A percentile compares a stretch with the other conserved stretches of the same genome.
Evolutionary conservation across 1,140 invertebrate genomes (phyloP).

Genomic region (Carcinoscorpius rotundicauda): DNA sequence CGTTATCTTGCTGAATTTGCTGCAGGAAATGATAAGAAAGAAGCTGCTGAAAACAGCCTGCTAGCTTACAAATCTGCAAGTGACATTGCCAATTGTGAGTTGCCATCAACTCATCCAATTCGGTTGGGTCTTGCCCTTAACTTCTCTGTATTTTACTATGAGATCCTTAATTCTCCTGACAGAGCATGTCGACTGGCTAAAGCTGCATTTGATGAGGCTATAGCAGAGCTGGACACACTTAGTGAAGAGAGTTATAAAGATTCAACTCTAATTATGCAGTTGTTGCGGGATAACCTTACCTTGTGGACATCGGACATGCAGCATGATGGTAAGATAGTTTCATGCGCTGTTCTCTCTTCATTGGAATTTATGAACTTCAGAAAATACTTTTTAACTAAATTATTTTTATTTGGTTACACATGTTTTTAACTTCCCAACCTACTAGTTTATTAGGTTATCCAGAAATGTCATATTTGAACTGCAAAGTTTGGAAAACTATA

Average conservation of each 20-base stretch:
- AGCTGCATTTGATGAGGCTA: slow-evolving; percentile 94
- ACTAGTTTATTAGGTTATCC: too few relatives aligned
- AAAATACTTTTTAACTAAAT: too few relatives aligned
- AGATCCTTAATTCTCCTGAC: slow-evolving; percentile 95
- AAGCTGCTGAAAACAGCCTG: slow-evolving; percentile 87
- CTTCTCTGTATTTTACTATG: slow-evolving; percentile 96
- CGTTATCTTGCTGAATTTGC: slow-evolving; percentile 95
- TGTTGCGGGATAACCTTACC: slow-evolving; percentile 94
- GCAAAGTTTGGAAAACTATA: too few relatives aligned
- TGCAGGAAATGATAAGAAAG: slow-evolving; percentile 85
- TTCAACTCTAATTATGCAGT: slow-evolving; percentile 97
- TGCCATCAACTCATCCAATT: slow-evolving; percentile 89
- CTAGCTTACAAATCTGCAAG: slow-evolving; percentile 94
- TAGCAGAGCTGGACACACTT: slow-evolving; percentile 90
- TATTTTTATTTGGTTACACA: too few relatives aligned
- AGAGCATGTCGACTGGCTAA: slow-evolving; percentile 90
- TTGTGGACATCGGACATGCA: slow-evolving; percentile 97
- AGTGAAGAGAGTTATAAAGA: slow-evolving; percentile 98
- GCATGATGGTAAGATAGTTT: slow-evolving; percentile 50
- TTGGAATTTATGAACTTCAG: too few relatives aligned
- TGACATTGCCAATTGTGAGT: slow-evolving; percentile 90
- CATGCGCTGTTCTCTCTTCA: too few relatives aligned
- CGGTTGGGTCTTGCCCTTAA: slow-evolving; percentile 77
- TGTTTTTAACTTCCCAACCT: too few relatives aligned
- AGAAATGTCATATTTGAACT: too few relatives aligned